Conservation (phyloP, 2,888 invertebrate genomes). For the Parapristionchus giblindavisi region DNA sequence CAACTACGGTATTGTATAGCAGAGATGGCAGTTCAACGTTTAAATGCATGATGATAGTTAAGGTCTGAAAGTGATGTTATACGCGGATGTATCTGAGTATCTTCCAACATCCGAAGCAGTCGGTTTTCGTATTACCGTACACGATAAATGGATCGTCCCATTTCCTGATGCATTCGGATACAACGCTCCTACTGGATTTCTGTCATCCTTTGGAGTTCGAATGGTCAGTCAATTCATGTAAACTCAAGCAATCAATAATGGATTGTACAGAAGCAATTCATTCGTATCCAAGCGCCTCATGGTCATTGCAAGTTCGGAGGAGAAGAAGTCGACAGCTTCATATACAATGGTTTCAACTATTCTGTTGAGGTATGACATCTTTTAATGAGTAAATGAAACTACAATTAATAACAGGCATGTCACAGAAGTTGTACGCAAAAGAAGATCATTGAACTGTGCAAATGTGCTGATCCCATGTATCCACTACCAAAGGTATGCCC, state of each 20-base stretch:
- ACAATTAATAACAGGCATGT: slow-evolving; percentile 50
- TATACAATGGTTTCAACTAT: slow-evolving; percentile 66
- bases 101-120: slow-evolving; percentile 68
- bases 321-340: slow-evolving; percentile 56
- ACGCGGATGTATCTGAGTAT: slow-evolving; percentile 67
- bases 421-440: slow-evolving; percentile 67
- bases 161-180: slow-evolving; percentile 69
- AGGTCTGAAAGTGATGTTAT: slow-evolving; percentile 67
- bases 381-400: not conserved
- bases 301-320: slow-evolving; percentile 65
- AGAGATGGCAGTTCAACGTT: not conserved
- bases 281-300: slow-evolving; percentile 62
- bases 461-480: slow-evolving; percentile 68
- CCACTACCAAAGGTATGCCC: slow-evolving; percentile 50
- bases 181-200: slow-evolving; percentile 68
- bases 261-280: slow-evolving; percentile 64
- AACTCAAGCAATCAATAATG: not conserved
- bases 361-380: slow-evolving; percentile 57
- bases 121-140: slow-evolving; percentile 68
- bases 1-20: slow-evolving; percentile 60
- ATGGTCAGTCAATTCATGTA: slow-evolving; percentile 53
- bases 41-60: not conserved
- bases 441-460: slow-evolving; percentile 60
- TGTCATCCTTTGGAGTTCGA: slow-evolving; percentile 67
- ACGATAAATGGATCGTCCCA: slow-evolving; percentile 68